Conservation (phyloP, 2,113 vertebrate genomes). For the Poecile atricapillus region DNA sequence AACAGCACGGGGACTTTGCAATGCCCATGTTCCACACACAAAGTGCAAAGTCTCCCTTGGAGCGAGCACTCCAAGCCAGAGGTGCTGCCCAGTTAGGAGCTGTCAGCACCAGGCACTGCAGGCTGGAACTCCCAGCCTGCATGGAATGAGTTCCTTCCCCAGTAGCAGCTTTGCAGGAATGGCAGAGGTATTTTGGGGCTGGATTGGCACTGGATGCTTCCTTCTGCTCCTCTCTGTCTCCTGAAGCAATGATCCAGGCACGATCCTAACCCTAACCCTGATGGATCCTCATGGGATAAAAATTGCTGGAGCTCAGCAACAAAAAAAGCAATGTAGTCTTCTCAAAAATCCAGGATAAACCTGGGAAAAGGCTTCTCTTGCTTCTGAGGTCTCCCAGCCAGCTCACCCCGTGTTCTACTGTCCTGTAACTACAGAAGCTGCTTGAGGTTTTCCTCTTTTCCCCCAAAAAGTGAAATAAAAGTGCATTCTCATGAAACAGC, state of each 20-base stretch:
- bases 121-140: not conserved
- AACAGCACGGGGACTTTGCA: not conserved
- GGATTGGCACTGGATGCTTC: not conserved
- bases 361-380: not conserved
- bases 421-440: not conserved
- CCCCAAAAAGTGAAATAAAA: not conserved
- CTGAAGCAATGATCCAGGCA: not conserved
- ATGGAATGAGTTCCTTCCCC: not conserved
- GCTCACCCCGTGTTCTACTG: accelerated
- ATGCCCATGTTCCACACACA: accelerated
- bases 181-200: not conserved
- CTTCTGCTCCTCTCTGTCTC: not conserved
- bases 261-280: not conserved
- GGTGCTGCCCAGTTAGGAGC: not conserved
- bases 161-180: accelerated
- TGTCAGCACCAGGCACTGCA: not conserved
- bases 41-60: not conserved
- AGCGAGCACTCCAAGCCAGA: accelerated
- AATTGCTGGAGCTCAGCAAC: not conserved
- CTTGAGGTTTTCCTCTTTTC: not conserved
- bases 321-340: accelerated
- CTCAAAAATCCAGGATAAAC: not conserved
- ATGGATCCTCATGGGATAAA: accelerated
- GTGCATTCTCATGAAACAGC: not conserved
- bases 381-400: not conserved